Evolutionary conservation across 23 tunicate species (phyloP).

Genomic region (Halocynthia aurantium): DNA sequence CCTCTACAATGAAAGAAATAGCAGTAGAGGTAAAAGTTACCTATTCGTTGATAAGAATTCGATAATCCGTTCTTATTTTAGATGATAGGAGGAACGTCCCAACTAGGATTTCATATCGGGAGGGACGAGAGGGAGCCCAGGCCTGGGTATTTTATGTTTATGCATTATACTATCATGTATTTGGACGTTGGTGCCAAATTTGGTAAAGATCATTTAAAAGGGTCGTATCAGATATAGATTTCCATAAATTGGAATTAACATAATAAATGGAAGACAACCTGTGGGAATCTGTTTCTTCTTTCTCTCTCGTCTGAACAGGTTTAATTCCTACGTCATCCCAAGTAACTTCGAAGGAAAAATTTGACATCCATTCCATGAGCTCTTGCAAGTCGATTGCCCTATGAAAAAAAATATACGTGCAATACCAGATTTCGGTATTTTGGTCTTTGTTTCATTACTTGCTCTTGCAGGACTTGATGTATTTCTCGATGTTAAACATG

Average conservation of each 20-base stretch:
- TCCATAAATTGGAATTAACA: too few species aligned
- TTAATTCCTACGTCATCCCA: slow-evolving; percentile 55
- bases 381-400: slow-evolving; percentile 43
- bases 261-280: slow-evolving; percentile 8
- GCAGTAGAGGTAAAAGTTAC: not conserved
- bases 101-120: too few species aligned
- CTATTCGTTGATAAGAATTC: too few species aligned
- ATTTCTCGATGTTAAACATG: slow-evolving; percentile 12
- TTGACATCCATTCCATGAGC: slow-evolving; percentile 59
- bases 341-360: slow-evolving; percentile 44
- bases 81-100: too few species aligned
- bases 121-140: too few species aligned
- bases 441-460: slow-evolving; percentile 10
- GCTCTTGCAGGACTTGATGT: slow-evolving; percentile 23
- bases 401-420: not conserved
- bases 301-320: slow-evolving; percentile 37
- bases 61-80: too few species aligned
- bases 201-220: too few species aligned
- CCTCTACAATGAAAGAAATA: not conserved
- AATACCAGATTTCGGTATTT: not conserved
- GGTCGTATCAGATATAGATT: too few species aligned
- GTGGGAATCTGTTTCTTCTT: slow-evolving; percentile 32
- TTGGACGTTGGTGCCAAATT: too few species aligned
- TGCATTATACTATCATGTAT: too few species aligned
- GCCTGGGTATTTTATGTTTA: too few species aligned